phyloP scores from a whole-genome alignment of 2,113 vertebrate species.

The Okapia johnstoni region DNA sequence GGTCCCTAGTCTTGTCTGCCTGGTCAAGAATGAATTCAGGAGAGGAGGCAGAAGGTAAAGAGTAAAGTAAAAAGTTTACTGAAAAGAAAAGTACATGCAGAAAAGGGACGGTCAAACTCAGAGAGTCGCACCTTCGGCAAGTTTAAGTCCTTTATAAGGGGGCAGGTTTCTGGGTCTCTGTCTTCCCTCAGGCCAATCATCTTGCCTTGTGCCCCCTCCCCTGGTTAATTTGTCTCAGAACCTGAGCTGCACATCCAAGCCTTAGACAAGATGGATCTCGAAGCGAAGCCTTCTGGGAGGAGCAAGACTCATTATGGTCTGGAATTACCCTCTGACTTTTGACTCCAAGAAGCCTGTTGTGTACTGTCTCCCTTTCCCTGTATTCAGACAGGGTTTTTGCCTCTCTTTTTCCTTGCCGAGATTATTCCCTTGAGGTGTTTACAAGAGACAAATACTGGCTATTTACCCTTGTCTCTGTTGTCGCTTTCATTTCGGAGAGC shows the following conservation, averaged over 20 bases:
- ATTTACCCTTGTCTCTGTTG: not conserved
- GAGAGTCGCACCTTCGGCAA: not conserved
- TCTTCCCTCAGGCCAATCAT: not conserved
- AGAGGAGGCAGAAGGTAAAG: not conserved
- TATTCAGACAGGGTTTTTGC: not conserved
- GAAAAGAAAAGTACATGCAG: not conserved
- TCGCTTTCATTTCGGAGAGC: not conserved
- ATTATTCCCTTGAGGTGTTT: not conserved
- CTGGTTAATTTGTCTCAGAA: not conserved
- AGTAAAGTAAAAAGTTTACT: not conserved
- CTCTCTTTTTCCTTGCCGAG: not conserved
- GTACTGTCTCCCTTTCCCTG: not conserved
- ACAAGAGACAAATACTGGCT: not conserved
- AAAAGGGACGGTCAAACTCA: rapidly evolving
- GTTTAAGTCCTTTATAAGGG: not conserved
- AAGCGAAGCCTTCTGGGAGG: not conserved
- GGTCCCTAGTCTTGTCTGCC: not conserved
- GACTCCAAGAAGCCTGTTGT: not conserved
- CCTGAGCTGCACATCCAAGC: not conserved
- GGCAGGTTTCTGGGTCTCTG: not conserved
- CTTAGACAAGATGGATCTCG: not conserved
- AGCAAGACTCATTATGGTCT: not conserved
- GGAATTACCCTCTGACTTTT: not conserved
- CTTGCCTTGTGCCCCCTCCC: not conserved
- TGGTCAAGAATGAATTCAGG: not conserved